phyloP scores from a whole-genome alignment of 2,888 invertebrate genomes.

The Ichneumon xanthorius region DNA sequence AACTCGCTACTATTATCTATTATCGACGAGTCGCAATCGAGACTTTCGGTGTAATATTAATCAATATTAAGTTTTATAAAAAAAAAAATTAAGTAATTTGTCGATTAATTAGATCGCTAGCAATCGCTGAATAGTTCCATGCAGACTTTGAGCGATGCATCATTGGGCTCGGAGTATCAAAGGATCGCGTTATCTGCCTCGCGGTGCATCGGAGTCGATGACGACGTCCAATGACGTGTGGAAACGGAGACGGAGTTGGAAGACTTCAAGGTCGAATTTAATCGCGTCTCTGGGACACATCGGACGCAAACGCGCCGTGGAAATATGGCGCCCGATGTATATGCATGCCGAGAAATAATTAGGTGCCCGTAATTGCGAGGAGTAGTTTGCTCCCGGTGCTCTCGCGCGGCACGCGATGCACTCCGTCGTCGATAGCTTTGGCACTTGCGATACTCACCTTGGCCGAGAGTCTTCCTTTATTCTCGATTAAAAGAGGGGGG shows the following conservation, averaged over 20 bases:
- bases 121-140: conserved; percentile 3
- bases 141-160: conserved; percentile 8
- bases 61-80: too few relatives aligned
- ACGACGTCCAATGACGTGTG: conserved; percentile 61
- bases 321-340: conserved; percentile 60
- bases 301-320: conserved; percentile 46
- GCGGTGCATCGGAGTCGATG: conserved; percentile 45
- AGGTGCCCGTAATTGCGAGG: conserved; percentile 49
- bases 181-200: conserved; percentile 48
- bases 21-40: too few relatives aligned
- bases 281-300: conserved; percentile 54
- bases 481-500: background rate
- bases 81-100: background rate
- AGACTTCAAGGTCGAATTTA: conserved; percentile 56
- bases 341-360: conserved; percentile 62
- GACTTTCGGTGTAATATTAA: too few relatives aligned
- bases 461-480: background rate
- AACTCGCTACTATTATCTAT: conserved; percentile 20
- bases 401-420: conserved; percentile 46
- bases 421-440: conserved; percentile 17
- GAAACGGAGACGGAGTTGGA: conserved; percentile 38
- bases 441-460: conserved; percentile 9
- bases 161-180: conserved; percentile 32
- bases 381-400: conserved; percentile 18
- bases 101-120: conserved; percentile 24